Evolutionary conservation across 2,797 vertebrate genomes (phyloP).

Genomic region (Fistularia commersonii): DNA sequence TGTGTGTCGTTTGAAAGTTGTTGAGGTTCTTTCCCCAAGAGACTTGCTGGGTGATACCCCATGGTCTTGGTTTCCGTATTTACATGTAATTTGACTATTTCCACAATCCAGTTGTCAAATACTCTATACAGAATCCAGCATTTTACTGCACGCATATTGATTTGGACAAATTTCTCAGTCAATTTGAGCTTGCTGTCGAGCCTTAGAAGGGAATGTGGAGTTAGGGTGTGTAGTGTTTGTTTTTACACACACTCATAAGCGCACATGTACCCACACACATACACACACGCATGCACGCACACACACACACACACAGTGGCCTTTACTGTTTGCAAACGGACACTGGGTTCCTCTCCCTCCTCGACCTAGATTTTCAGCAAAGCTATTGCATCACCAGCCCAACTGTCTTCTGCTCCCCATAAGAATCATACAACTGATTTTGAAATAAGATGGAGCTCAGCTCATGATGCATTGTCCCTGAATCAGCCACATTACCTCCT

Average conservation of each 20-base stretch:
- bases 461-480: conserved; percentile 33
- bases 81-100: too few species aligned
- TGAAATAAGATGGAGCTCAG: conserved; percentile 35
- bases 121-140: too few species aligned
- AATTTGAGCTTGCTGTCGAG: conserved; percentile 1
- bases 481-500: conserved; percentile 8
- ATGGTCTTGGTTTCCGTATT: too few species aligned
- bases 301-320: conserved; percentile 12
- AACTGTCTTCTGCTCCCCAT: conserved; percentile 43
- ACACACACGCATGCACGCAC: not conserved
- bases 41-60: too few species aligned
- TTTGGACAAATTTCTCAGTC: too few species aligned
- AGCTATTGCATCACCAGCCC: conserved; percentile 50
- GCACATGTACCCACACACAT: conserved; percentile 1
- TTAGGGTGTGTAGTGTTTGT: conserved; percentile 38
- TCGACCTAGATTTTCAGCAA: conserved; percentile 69
- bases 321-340: conserved; percentile 55
- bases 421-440: conserved; percentile 51
- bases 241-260: conserved; percentile 15
- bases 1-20: too few species aligned
- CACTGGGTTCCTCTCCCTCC: conserved; percentile 54
- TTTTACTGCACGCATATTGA: too few species aligned
- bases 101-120: too few species aligned
- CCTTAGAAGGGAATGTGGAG: conserved; percentile 10
- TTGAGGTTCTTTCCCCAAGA: too few species aligned